Evolutionary conservation across 2,113 vertebrate genomes (phyloP).

Genomic region (Meleagris gallopavo): DNA sequence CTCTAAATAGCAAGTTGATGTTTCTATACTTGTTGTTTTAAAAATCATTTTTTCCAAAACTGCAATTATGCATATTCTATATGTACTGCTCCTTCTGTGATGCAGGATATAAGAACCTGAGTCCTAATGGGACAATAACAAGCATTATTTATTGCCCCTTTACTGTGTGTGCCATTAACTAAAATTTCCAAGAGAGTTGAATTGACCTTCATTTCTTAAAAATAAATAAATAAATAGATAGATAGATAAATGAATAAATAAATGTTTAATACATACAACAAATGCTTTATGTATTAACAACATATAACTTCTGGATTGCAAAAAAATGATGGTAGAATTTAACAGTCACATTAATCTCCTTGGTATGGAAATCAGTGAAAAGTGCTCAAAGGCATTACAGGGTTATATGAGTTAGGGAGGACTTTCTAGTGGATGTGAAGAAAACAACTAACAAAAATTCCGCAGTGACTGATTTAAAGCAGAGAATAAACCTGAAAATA

Average conservation of each 20-base stretch:
- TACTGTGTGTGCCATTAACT: neutral
- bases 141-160: neutral
- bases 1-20: too few relatives aligned
- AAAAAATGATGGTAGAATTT: neutral
- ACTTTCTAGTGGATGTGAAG: accelerated
- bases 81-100: neutral
- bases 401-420: neutral
- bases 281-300: neutral
- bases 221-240: neutral
- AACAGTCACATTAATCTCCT: neutral
- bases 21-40: too few relatives aligned
- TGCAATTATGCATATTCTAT: neutral
- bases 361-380: neutral
- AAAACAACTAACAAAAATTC: slow-evolving; percentile 24
- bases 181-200: neutral
- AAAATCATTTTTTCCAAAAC: neutral
- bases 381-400: neutral
- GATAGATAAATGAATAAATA: neutral
- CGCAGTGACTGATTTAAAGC: neutral
- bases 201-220: accelerated
- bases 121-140: neutral
- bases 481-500: slow-evolving; percentile 30
- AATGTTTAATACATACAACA: neutral
- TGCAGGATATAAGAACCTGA: neutral
- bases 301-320: neutral